Evolutionary conservation across 2,113 vertebrate genomes (phyloP).

Genomic region (Acanthisitta chloris): DNA sequence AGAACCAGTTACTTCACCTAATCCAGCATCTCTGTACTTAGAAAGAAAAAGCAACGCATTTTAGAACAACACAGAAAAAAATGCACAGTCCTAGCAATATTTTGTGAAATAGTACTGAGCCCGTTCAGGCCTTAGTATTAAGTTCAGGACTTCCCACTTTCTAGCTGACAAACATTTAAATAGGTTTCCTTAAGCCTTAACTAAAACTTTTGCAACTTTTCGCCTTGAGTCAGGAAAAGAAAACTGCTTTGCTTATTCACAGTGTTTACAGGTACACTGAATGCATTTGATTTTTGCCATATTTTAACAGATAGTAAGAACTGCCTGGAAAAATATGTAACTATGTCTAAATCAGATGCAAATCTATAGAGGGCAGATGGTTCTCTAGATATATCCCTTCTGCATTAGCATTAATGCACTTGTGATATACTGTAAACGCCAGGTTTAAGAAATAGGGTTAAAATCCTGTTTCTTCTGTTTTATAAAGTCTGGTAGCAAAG

Average conservation of each 20-base stretch:
- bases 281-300: background rate
- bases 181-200: background rate
- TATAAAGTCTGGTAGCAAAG: background rate
- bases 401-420: background rate
- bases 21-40: background rate
- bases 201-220: background rate
- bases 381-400: background rate
- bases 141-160: background rate
- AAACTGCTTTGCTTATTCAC: slow-evolving; percentile 8
- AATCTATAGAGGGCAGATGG: background rate
- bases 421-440: background rate
- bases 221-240: background rate
- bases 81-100: background rate
- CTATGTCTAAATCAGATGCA: background rate
- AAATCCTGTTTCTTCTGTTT: background rate
- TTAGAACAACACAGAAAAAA: background rate
- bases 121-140: background rate
- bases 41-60: background rate
- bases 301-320: background rate
- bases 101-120: background rate
- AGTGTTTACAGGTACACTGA: background rate
- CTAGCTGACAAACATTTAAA: background rate
- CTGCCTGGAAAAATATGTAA: background rate
- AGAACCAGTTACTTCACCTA: background rate
- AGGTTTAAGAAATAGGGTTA: background rate